Percentiles rank a stretch among this genome's conserved stretches.
Evolutionary conservation across 2,888 invertebrate species (phyloP).

Genomic region (Epirrhoe alternata): DNA sequence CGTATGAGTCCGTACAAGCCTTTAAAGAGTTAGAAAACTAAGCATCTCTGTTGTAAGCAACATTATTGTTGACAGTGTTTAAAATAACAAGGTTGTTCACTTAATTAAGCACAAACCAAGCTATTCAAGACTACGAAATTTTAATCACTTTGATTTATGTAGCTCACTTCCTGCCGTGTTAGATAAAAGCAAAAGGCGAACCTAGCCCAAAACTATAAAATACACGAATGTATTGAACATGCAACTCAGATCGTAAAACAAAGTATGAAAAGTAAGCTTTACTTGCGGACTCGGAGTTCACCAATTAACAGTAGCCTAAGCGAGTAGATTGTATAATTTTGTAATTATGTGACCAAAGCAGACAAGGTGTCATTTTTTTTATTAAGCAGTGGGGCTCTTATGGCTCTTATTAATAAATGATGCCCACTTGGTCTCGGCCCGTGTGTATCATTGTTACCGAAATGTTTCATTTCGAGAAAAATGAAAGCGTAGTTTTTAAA

Average conservation of each 20-base stretch:
- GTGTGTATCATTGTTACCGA: too few species aligned
- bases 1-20: too few species aligned
- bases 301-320: not conserved
- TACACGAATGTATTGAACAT: constrained; percentile 47
- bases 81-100: constrained; percentile 2
- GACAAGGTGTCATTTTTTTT: too few species aligned
- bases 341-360: too few species aligned
- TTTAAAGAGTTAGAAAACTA: too few species aligned
- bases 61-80: not conserved
- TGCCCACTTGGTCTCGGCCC: too few species aligned
- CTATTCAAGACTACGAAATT: constrained; percentile 29
- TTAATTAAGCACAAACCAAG: constrained; percentile 24
- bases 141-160: constrained; percentile 37
- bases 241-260: constrained; percentile 48
- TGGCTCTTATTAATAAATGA: too few species aligned
- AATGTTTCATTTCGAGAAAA: too few species aligned
- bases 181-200: constrained; percentile 37
- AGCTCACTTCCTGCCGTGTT: constrained; percentile 34
- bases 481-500: too few species aligned
- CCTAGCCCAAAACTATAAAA: constrained; percentile 40
- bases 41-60: too few species aligned
- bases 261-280: constrained; percentile 20
- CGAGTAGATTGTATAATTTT: not conserved
- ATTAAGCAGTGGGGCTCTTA: too few species aligned
- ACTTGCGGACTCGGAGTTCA: constrained; percentile 1